Evolutionary conservation across 1,140 invertebrate genomes (phyloP).

Genomic region (Yoshiicerus persimilis): DNA sequence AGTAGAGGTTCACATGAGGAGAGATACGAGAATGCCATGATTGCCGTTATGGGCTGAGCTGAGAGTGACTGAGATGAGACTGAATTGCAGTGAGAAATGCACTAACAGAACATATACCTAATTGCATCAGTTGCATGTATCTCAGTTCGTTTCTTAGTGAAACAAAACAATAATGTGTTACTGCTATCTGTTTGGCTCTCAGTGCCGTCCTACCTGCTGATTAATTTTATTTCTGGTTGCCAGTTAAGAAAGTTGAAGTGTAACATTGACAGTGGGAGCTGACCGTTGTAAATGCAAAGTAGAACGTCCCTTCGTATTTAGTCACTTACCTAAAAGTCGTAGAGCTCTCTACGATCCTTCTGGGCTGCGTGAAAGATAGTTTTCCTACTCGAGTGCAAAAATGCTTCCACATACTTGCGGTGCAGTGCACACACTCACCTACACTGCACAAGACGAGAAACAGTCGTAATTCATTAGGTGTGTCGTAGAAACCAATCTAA

Average conservation of each 20-base stretch:
- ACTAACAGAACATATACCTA: neutral
- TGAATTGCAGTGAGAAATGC: neutral
- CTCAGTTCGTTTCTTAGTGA: neutral
- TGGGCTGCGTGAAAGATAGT: neutral
- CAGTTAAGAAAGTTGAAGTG: conserved; percentile 22
- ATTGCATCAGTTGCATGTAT: neutral
- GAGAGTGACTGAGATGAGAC: neutral
- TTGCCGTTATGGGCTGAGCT: neutral
- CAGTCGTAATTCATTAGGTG: neutral
- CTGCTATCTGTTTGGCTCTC: neutral
- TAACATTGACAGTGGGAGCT: conserved; percentile 15
- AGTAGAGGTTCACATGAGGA: neutral
- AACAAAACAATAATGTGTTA: neutral
- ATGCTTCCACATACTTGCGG: neutral
- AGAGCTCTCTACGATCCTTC: neutral
- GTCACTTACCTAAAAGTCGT: neutral
- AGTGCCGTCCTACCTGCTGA: neutral
- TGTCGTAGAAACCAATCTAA: neutral
- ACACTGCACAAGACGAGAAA: neutral
- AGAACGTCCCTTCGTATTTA: neutral
- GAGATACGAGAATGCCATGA: neutral
- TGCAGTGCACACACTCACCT: neutral
- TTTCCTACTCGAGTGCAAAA: neutral
- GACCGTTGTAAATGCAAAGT: neutral
- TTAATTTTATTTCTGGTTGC: conserved; percentile 21